Evolutionary conservation across 2,888 invertebrate species (phyloP).

Genomic region (Orthonevra nobilis): DNA sequence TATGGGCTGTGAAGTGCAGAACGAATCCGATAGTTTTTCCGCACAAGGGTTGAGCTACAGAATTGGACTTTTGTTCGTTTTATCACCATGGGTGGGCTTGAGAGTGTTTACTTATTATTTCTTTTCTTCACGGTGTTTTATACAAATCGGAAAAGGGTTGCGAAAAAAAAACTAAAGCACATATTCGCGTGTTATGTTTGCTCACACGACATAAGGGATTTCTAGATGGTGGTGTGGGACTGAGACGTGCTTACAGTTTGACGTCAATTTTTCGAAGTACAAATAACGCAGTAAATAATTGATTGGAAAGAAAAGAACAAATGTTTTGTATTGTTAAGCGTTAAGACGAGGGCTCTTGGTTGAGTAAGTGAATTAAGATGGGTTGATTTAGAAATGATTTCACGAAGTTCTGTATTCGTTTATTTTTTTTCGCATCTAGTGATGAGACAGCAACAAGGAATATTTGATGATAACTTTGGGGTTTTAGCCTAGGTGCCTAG

Average conservation of each 20-base stretch:
- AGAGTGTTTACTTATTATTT: conserved; percentile 1
- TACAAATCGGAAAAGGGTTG: conserved; percentile 45
- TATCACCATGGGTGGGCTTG: conserved; percentile 66
- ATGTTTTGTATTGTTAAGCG: no score
- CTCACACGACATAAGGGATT: conserved; percentile 43
- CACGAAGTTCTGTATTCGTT: no score
- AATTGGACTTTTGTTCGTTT: conserved; percentile 47
- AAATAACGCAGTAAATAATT: conserved; percentile 53
- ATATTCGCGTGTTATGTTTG: conserved; percentile 42
- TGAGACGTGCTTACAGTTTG: no score
- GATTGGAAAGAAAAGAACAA: conserved; percentile 33
- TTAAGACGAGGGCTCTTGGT: no score
- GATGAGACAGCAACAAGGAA: no score
- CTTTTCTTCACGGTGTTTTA: neutral
- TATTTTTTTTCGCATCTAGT: no score
- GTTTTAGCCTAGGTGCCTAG: no score
- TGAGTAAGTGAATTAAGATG: no score
- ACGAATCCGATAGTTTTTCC: conserved; percentile 38
- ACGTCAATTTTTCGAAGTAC: no score
- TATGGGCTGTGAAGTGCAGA: conserved; percentile 50
- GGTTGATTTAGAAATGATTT: no score
- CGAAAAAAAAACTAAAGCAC: conserved; percentile 28
- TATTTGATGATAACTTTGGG: no score
- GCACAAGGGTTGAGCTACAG: conserved; percentile 20
- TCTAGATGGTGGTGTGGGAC: neutral